phyloP scores from a whole-genome alignment of 2,113 vertebrate genomes.

The Hiodon tergisus region DNA sequence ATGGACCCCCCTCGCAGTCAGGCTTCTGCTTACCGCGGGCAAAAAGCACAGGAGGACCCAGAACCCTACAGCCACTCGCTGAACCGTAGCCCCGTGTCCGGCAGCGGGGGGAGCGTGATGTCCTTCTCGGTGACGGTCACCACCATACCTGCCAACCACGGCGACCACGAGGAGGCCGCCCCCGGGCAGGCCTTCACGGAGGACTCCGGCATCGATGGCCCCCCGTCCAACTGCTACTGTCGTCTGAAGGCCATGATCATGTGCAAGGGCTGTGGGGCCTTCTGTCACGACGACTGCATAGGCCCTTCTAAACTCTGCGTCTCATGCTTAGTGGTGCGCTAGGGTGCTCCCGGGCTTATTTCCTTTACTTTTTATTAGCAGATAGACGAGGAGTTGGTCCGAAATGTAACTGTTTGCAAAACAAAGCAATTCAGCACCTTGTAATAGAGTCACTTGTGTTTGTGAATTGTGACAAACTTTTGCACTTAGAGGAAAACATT shows the following conservation, averaged over 20 bases:
- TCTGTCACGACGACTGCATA: constrained; percentile 97
- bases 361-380: neutral
- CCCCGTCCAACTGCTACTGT: constrained; percentile 92
- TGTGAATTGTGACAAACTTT: constrained; percentile 78
- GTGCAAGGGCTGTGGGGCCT: constrained; percentile 95
- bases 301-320: constrained; percentile 96
- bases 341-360: neutral
- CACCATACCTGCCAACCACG: constrained; percentile 73
- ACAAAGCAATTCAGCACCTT: constrained; percentile 66
- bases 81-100: constrained; percentile 58
- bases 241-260: constrained; percentile 98
- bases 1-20: neutral
- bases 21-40: neutral
- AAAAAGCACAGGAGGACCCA: constrained; percentile 4
- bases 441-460: constrained; percentile 63
- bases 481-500: constrained; percentile 80
- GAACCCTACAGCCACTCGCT: constrained; percentile 52
- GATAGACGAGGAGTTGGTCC: constrained; percentile 3
- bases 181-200: constrained; percentile 78
- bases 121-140: constrained; percentile 97
- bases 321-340: constrained; percentile 93
- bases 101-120: constrained; percentile 80
- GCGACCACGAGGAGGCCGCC: constrained; percentile 62
- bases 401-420: constrained; percentile 22
- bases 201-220: constrained; percentile 68